Evolutionary conservation across 2,797 vertebrate genomes (phyloP).

Genomic region (Girardinus metallicus): DNA sequence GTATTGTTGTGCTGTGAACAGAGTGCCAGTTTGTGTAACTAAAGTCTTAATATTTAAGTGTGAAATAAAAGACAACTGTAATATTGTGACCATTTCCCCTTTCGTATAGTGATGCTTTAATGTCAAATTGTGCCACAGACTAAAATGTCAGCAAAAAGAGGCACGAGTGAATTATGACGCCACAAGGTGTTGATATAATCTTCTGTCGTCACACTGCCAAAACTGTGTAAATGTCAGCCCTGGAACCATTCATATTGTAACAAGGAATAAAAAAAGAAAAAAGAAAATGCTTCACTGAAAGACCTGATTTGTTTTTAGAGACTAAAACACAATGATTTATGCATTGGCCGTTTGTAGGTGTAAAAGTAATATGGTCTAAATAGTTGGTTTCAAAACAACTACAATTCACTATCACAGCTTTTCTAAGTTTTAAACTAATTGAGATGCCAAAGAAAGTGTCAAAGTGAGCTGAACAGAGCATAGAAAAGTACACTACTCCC

Average conservation of each 20-base stretch:
- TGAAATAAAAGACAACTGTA: conserved; percentile 77
- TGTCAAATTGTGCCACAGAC: conserved; percentile 51
- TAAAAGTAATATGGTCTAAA: neutral
- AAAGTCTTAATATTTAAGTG: conserved; percentile 81
- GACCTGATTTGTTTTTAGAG: conserved; percentile 22
- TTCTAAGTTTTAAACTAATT: neutral
- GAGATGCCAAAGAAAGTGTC: neutral
- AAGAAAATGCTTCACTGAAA: conserved; percentile 50
- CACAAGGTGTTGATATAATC: conserved; percentile 30
- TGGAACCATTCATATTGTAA: conserved; percentile 33
- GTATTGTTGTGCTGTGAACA: conserved; percentile 76
- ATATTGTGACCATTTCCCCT: conserved; percentile 54
- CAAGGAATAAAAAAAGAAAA: conserved; percentile 47
- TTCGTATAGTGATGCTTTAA: conserved; percentile 58
- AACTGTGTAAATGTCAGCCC: conserved; percentile 57
- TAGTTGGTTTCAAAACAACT: neutral
- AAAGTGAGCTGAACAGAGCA: neutral
- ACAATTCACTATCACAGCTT: neutral
- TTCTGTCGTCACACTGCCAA: conserved; percentile 57
- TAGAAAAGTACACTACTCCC: neutral
- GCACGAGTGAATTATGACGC: conserved; percentile 22
- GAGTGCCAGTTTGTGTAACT: conserved; percentile 79
- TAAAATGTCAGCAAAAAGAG: conserved; percentile 38
- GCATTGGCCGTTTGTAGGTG: neutral
- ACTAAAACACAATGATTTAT: neutral